phyloP scores from a whole-genome alignment of 1,140 invertebrate species.

The Odontomachus brunneus region DNA sequence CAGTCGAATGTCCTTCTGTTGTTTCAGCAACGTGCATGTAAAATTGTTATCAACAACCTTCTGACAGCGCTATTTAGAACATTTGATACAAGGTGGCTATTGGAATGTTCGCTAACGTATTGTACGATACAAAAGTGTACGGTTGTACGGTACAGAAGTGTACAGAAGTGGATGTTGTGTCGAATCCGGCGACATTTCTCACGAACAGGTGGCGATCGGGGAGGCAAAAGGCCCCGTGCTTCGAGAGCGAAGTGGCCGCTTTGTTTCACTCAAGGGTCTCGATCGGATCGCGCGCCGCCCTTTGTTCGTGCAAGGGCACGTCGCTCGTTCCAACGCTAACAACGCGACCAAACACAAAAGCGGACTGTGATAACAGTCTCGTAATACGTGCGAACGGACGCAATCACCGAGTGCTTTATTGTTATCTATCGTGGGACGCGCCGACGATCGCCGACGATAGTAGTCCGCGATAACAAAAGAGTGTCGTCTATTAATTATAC shows the following conservation, averaged over 20 bases:
- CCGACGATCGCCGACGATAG: conserved; percentile 13
- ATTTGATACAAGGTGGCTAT: neutral
- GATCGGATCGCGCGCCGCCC: conserved; percentile 52
- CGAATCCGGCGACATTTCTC: conserved; percentile 40
- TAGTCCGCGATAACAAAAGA: conserved; percentile 28
- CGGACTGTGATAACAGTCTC: neutral
- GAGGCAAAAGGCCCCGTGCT: conserved; percentile 17
- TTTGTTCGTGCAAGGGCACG: conserved; percentile 57
- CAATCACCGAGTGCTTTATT: conserved; percentile 33
- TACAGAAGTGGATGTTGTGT: neutral
- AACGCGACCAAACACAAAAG: conserved; percentile 29
- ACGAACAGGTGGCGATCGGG: conserved; percentile 65
- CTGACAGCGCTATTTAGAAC: too few relatives aligned
- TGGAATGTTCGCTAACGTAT: neutral
- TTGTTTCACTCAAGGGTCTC: conserved; percentile 47
- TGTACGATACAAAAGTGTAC: neutral
- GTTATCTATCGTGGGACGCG: conserved; percentile 30
- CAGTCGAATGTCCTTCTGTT: too few relatives aligned
- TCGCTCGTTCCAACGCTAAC: conserved; percentile 22
- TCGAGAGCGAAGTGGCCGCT: conserved; percentile 61
- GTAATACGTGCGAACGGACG: conserved; percentile 17
- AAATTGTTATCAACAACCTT: too few relatives aligned
- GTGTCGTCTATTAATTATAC: conserved; percentile 2
- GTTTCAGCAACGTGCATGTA: too few relatives aligned
- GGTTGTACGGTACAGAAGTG: neutral